phyloP scores from a whole-genome alignment of 2,797 vertebrate species.

The Falco berigora region DNA sequence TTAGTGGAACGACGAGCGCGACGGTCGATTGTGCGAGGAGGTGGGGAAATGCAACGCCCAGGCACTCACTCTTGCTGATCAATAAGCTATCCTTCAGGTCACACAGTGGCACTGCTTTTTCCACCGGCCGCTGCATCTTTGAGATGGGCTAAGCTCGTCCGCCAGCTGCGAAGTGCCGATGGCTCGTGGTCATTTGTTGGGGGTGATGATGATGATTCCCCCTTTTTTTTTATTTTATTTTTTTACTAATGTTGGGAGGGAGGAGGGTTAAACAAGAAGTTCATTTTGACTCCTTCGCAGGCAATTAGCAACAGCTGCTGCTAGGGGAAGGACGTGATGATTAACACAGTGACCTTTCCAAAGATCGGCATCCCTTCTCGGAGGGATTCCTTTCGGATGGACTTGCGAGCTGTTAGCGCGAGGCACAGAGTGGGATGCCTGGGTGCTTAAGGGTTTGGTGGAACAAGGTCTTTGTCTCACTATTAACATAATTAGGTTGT shows the following conservation, averaged over 20 bases:
- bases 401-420: neutral
- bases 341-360: conserved; percentile 54
- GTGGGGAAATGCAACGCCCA: neutral
- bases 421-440: neutral
- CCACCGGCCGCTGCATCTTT: rapidly evolving
- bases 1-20: neutral
- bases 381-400: neutral
- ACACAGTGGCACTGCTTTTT: neutral
- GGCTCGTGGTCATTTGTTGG: neutral
- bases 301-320: conserved; percentile 40
- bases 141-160: neutral
- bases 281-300: conserved; percentile 28
- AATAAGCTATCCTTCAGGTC: neutral
- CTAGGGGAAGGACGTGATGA: conserved; percentile 14
- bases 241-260: neutral
- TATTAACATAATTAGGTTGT: neutral
- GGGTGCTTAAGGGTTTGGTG: neutral
- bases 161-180: neutral
- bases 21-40: neutral
- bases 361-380: neutral
- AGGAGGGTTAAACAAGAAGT: conserved; percentile 46
- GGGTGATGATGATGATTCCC: neutral
- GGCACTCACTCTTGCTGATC: neutral
- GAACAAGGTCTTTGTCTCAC: neutral
- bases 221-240: too few relatives aligned